phyloP scores from a whole-genome alignment of 1,140 invertebrate genomes.

The Metopolophium dirhodum region DNA sequence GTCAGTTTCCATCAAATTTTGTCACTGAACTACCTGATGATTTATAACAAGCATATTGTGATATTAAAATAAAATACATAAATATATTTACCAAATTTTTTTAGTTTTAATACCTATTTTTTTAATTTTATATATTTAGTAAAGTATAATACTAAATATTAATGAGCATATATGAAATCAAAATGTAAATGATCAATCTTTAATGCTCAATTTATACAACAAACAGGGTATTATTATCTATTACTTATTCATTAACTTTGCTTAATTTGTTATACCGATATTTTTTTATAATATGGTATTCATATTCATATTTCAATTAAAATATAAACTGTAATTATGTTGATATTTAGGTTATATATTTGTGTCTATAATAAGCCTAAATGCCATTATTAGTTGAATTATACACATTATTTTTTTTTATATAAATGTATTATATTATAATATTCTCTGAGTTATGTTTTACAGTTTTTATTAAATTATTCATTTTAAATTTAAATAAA shows the following conservation, averaged over 20 bases:
- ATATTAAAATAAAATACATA: conserved; percentile 42
- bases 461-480: conserved; percentile 5
- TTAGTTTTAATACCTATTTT: not conserved
- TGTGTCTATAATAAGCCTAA: not conserved
- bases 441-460: conserved; percentile 22
- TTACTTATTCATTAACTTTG: conserved; percentile 26
- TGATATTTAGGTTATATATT: not conserved
- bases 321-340: not conserved
- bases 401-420: not conserved
- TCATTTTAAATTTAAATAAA: not conserved
- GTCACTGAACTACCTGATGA: conserved; percentile 64
- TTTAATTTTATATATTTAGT: conserved; percentile 20
- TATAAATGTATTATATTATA: conserved; percentile 26
- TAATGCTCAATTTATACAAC: conserved; percentile 31
- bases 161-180: not conserved
- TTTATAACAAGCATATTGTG: conserved; percentile 43
- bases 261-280: not conserved
- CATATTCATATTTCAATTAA: not conserved
- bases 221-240: conserved; percentile 29
- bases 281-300: conserved; percentile 5
- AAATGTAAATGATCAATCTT: conserved; percentile 40
- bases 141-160: not conserved
- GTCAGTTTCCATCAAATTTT: conserved; percentile 84
- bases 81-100: conserved; percentile 28
- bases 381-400: conserved; percentile 26